Evolutionary conservation across 2,888 invertebrate genomes (phyloP), one percentile per base, ranked within the genome.

Genomic region (Dinocampus coccinellae): DNA sequence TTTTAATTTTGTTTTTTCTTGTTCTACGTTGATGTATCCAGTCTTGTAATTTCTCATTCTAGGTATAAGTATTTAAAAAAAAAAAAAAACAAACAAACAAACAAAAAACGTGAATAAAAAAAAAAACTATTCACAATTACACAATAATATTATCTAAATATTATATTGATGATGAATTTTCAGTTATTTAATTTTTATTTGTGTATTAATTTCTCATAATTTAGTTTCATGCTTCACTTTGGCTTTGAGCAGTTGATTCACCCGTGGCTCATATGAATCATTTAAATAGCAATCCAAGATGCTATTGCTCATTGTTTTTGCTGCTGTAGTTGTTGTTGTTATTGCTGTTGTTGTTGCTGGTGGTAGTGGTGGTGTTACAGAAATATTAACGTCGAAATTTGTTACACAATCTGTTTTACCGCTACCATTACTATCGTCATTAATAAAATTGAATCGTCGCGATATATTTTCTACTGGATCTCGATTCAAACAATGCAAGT

Each of bases 221-320:
- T 87, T 87, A 26, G 87, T 87, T 79, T 87, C 87, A 67, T 87
- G 87, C 75, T 86, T 86, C 16, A 86, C 85, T 77, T 85, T 85
- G 64, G 82, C 78, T 75, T 85, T 82, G 22, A 85, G 78, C 33
- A 84, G 77, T 72, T 84, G 87, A 82, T 82, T 86, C 11, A 84
- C 78, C 52, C 87, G 80, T 20, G 82, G 70, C 22, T 83, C 83
- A 70, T 84, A 82, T n/a, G 82, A 78, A 77, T 81, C 83, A 68
- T 77, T 84, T 39, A 79, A 73, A 67, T 83, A 83, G 80, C 81
- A 81, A 74, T 76, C 80, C 7, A 78, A 72, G 16, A 79, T 75
- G 20, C 76, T 47, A 3, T 52, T 47, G 7, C 9, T 16, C 47
- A 47, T 78, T 11, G 78, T 75, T 63, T 76, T 76, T 3, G 77